Evolutionary conservation across 2,888 invertebrate species (phyloP).

Genomic region (Andrena hattorfiana): DNA sequence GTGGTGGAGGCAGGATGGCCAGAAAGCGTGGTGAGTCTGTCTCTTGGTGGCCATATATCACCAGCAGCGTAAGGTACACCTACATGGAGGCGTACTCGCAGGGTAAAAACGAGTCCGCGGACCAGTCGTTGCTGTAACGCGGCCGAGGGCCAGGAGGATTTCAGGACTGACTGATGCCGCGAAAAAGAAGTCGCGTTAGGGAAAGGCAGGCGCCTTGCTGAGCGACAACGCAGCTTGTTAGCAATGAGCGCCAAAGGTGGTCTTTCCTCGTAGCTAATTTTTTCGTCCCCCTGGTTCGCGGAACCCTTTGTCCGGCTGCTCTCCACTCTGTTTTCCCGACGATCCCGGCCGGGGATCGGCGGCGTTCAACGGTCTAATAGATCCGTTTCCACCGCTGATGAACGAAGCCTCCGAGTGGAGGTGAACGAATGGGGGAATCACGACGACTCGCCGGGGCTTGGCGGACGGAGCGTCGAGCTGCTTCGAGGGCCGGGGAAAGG

Average conservation of each 20-base stretch:
- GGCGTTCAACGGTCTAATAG: conserved; percentile 31
- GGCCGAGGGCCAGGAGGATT: conserved; percentile 54
- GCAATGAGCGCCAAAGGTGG: conserved; percentile 68
- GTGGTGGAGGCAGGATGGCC: conserved; percentile 43
- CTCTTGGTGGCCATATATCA: conserved; percentile 63
- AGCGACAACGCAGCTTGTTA: conserved; percentile 73
- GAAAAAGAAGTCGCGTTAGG: conserved; percentile 55
- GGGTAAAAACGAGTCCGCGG: conserved; percentile 37
- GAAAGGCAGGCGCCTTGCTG: conserved; percentile 72
- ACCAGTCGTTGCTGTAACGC: conserved; percentile 45
- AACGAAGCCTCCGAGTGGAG: conserved; percentile 19
- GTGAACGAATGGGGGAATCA: neutral
- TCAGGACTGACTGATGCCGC: conserved; percentile 63
- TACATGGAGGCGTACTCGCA: conserved; percentile 20
- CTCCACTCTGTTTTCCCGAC: conserved; percentile 9
- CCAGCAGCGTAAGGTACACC: conserved; percentile 29
- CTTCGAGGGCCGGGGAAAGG: neutral
- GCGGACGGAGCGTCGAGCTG: neutral
- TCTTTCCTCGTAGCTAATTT: conserved; percentile 45
- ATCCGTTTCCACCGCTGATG: conserved; percentile 34
- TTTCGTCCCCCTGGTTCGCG: conserved; percentile 11
- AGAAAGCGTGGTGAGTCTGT: conserved; percentile 61
- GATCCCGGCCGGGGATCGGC: conserved; percentile 3
- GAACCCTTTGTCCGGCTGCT: conserved; percentile 26
- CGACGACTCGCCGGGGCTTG: conserved; percentile 1